Base-by-base conservation (phyloP, 2,113 vertebrate genomes). In the Lanius ludovicianus region DNA sequence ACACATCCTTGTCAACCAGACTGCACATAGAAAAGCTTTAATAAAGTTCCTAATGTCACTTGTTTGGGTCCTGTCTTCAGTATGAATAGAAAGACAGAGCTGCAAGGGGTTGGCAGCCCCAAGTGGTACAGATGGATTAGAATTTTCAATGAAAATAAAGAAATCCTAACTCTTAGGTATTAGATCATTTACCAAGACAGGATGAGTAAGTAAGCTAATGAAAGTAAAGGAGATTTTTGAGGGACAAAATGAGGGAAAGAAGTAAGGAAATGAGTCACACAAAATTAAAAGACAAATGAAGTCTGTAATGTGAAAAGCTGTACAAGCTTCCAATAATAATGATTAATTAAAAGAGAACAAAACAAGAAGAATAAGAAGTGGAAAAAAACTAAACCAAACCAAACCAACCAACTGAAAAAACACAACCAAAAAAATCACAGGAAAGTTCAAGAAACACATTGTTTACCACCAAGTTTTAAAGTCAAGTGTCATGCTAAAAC, bases 391-490 rank as follows among this genome's bases (percentile, higher is more conserved):
- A 42, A 67, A 9, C 11, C 6, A 31, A 59, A 39, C 7, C n/a
- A 39, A 44, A 73, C 10, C 17, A 64, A 53, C 4, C 11, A 24
- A 41, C 41, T 15, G 15, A 63, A 17, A 56, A 20, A 42, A 6
- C 2, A 9, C 4, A 47, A 47, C 9, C 14, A 9, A 41, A 41
- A 39, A 75, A 35, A 24, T 1, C 28, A 39, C 16, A 1, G 3
- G 47, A 50, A 31, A 0, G 0, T 52, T 64, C 11, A 83, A 60
- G 10, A 18, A 15, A 84, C 64, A 37, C 5, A 19, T 12, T 1
- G 1, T 64, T 92, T 71, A 24, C 18, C 17, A 75, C 2, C 6
- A 50, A 73, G 2, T 25, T 79, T 13, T 79, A 52, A 86, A 88
- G 7, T 41, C 46, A 60, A 60, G 5, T 21, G 4, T 17, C 9